These are phyloP conservation scores for Steinernema hermaphroditum DNA, from an alignment of 2,888 invertebrate species.

Conservation along the genomic window DNA sequence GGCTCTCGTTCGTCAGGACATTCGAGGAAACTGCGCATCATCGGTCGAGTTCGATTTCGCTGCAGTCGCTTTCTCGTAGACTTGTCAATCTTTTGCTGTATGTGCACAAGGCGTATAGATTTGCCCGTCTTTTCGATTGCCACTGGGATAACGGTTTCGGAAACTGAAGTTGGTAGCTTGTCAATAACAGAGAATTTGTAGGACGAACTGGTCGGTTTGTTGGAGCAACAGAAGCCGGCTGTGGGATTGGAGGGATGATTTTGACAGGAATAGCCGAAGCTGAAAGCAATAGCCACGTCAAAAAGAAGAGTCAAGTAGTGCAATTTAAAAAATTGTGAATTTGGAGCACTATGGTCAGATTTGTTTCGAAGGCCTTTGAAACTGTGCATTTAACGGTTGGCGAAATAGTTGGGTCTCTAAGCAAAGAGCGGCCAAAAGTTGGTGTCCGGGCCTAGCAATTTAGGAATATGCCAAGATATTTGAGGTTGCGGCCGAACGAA, in stretches of 20 bases:
- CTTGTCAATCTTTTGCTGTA: constrained; percentile 31
- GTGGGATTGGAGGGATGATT: neutral
- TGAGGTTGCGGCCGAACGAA: too few species aligned
- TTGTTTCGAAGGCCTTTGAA: too few species aligned
- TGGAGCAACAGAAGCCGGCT: constrained; percentile 27
- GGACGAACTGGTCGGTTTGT: neutral
- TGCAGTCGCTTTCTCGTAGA: neutral
- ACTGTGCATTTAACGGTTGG: too few species aligned
- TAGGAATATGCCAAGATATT: too few species aligned
- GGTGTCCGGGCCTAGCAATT: too few species aligned
- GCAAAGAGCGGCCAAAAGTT: too few species aligned
- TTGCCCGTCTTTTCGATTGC: neutral
- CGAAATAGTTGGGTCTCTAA: too few species aligned
- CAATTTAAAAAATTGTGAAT: too few species aligned
- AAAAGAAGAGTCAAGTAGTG: too few species aligned
- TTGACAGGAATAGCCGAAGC: neutral
- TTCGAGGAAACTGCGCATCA: neutral
- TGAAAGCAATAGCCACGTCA: too few species aligned
- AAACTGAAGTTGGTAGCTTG: neutral
- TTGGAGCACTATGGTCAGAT: too few species aligned
- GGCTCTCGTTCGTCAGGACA: constrained; percentile 37
- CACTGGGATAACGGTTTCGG: neutral
- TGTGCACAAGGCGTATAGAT: constrained; percentile 12
- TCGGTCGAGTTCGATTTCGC: neutral
- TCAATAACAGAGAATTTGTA: neutral